Conservation (phyloP, 2,113 vertebrate genomes). For the Chaetodon trifascialis region DNA sequence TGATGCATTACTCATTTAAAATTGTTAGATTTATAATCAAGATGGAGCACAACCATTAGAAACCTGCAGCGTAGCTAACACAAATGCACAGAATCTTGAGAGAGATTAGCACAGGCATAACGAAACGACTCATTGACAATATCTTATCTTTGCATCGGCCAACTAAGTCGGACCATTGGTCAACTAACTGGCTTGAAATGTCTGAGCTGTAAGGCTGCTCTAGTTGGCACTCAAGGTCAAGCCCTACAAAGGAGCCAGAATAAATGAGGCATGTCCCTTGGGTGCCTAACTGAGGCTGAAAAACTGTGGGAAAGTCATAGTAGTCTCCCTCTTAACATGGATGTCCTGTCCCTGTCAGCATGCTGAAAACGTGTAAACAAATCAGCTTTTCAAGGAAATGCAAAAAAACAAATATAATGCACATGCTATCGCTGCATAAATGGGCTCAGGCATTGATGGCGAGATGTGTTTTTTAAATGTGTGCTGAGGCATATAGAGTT, state of each 20-base stretch:
- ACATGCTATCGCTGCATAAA: background rate
- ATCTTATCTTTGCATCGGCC: constrained; percentile 13
- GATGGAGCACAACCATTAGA: constrained; percentile 19
- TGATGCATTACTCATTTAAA: constrained; percentile 40
- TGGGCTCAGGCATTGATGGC: background rate
- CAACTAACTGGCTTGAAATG: constrained; percentile 58
- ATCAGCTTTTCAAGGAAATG: constrained; percentile 23
- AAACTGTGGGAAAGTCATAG: constrained; percentile 67
- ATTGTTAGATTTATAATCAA: constrained; percentile 17
- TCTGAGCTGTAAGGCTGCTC: constrained; percentile 43
- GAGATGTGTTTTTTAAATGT: constrained; percentile 4
- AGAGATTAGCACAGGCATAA: background rate
- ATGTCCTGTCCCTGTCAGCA: constrained; percentile 19
- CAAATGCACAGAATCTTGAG: background rate
- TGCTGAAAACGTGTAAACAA: constrained; percentile 21
- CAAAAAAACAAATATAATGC: background rate
- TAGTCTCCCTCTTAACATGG: constrained; percentile 26
- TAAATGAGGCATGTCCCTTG: constrained; percentile 73
- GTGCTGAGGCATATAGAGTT: background rate
- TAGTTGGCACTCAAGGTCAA: constrained; percentile 71
- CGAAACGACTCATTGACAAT: constrained; percentile 18
- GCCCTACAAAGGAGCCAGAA: constrained; percentile 53
- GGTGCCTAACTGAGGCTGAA: constrained; percentile 49
- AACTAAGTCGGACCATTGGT: constrained; percentile 35
- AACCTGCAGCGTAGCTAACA: background rate